Conservation (phyloP, 2,888 invertebrate species). For the Cephus nigrinus region DNA sequence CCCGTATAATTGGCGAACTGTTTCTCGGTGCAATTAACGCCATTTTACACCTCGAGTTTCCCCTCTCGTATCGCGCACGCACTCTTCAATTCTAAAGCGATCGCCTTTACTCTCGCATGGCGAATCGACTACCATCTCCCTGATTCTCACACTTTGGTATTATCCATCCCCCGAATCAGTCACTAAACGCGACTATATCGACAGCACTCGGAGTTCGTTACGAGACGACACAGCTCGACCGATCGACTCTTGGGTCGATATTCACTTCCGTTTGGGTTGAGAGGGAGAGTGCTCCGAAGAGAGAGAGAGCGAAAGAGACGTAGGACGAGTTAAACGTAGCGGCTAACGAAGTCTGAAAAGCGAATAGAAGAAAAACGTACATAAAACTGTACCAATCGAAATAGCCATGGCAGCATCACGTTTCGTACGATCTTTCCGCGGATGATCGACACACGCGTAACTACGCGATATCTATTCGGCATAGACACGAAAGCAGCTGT, state of each 20-base stretch:
- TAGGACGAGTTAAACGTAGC: background rate
- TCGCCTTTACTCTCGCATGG: background rate
- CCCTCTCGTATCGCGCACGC: background rate
- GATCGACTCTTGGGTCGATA: background rate
- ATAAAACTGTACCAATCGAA: background rate
- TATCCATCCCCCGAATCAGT: background rate
- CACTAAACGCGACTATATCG: background rate
- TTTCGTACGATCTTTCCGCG: background rate
- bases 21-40: slow-evolving; percentile 72
- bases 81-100: background rate
- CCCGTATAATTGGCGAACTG: slow-evolving; percentile 74
- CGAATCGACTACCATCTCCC: background rate
- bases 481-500: background rate
- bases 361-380: background rate
- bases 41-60: slow-evolving; percentile 34
- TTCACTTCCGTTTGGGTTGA: background rate
- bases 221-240: background rate
- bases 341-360: background rate
- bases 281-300: background rate
- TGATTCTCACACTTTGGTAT: background rate
- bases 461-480: background rate
- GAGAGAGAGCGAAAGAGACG: background rate
- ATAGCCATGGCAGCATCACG: background rate
- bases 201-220: background rate
- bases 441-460: background rate